Evolutionary conservation across 2,797 vertebrate genomes (phyloP), one percentile per base, ranked within the genome.

Genomic region (Diglossa cyanea): DNA sequence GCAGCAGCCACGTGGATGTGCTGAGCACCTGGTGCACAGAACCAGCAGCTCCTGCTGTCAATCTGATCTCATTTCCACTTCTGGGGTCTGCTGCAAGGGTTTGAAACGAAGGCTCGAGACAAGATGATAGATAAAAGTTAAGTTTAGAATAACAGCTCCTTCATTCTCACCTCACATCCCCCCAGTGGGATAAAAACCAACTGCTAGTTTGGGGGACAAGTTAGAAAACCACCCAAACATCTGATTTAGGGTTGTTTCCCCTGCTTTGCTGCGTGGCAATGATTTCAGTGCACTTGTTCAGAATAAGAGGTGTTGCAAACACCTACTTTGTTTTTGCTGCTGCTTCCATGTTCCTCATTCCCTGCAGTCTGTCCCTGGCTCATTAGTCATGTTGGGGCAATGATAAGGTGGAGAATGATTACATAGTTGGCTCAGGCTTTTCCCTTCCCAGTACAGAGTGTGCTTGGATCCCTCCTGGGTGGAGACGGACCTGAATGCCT

Each of bases 381-480:
- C 82, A 20, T 91, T 63, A 95, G 94, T 94, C 92, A 82, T 97
- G 96, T 95, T 81, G 91, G 97, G 94, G 87, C 94, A 90, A 93
- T 91, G 83, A 87, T 92, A 90, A 97, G 95, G 92, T 96, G 94
- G 94, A 92, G 94, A 97, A 97, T 77, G 94, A 95, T 95, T 96
- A 92, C 93, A 92, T 90, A 97, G 96, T 94, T 97, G 95, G 87
- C 95, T 97, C 95, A 96, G 95, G 60, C 85, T 94, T 97, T 96
- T 93, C 83, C 85, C 89, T 95, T 92, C 87, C 93, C 94, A 80
- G 96, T 79, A 85, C 67, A 96, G 88, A 67, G 37, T 74, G 95
- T 92, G 80, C 90, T 75, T 93, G 26, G 7, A 94, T 95, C 93
- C 73, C 92, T 96, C 57, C 95, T 92, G 94, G 97, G 94, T 78